A percentile compares a stretch with the other conserved stretches of the same genome.
phyloP scores from a whole-genome alignment of 1,140 invertebrate genomes.

The Parapsyche elsis region DNA sequence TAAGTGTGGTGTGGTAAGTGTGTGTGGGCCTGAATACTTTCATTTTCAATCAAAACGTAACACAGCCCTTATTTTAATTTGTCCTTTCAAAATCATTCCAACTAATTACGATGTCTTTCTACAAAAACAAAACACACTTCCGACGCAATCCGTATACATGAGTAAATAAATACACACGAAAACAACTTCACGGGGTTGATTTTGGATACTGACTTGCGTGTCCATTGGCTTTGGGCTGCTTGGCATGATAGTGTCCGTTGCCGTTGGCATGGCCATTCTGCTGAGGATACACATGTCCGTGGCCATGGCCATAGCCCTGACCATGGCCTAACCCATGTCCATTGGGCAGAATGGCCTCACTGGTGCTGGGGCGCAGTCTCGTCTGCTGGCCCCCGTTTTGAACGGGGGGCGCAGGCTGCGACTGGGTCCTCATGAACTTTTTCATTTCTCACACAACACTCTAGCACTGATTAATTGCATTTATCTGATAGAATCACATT shows the following conservation, averaged over 20 bases:
- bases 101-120: no score
- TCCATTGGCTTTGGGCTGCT: conserved; percentile 35
- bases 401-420: conserved; percentile 40
- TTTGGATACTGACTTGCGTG: conserved; percentile 39
- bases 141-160: no score
- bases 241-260: background rate
- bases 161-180: no score
- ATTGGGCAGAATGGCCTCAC: conserved; percentile 32
- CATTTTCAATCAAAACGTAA: no score
- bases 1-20: no score
- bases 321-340: background rate
- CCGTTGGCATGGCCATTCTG: conserved; percentile 34
- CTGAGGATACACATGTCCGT: conserved; percentile 30
- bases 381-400: conserved; percentile 22
- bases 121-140: no score
- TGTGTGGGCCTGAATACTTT: no score
- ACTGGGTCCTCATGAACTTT: conserved; percentile 52
- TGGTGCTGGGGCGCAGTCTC: conserved; percentile 46
- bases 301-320: conserved; percentile 29
- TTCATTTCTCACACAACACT: conserved; percentile 47
- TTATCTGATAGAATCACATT: background rate
- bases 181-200: no score
- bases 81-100: no score
- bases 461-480: background rate
- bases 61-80: no score